phyloP scores from a whole-genome alignment of 2,113 vertebrate genomes.

The Oophaga pumilio region DNA sequence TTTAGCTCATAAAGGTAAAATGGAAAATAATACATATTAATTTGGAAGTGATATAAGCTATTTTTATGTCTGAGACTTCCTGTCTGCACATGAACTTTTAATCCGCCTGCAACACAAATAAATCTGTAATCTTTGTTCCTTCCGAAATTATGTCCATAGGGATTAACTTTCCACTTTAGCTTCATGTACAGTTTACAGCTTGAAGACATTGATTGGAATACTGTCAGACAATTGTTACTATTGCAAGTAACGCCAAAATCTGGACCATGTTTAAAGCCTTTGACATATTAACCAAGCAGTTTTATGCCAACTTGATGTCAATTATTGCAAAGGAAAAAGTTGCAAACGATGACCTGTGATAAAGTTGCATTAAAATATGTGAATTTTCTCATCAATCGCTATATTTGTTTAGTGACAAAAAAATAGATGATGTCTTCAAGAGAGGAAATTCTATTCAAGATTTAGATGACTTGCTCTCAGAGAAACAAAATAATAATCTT shows the following conservation, averaged over 20 bases:
- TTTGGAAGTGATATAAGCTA: slow-evolving; percentile 25
- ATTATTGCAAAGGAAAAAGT: no score
- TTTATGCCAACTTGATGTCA: no score
- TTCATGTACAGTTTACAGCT: slow-evolving; percentile 31
- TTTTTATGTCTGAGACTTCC: slow-evolving; percentile 27
- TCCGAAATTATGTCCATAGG: slow-evolving; percentile 59
- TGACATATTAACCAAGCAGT: background rate
- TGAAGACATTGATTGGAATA: slow-evolving; percentile 19
- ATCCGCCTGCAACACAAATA: slow-evolving; percentile 56
- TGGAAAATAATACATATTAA: slow-evolving; percentile 36
- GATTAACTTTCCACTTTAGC: slow-evolving; percentile 46
- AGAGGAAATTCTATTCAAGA: no score
- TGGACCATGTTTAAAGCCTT: background rate
- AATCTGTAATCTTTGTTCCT: slow-evolving; percentile 41
- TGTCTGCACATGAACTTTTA: slow-evolving; percentile 42
- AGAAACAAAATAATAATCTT: no score
- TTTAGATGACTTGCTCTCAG: no score
- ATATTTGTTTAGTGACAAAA: no score
- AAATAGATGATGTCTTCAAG: no score
- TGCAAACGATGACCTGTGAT: no score
- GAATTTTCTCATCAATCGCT: no score
- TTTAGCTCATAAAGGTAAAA: slow-evolving; percentile 24
- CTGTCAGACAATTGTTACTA: background rate
- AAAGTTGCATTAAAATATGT: no score
- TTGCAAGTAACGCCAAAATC: background rate